Evolutionary conservation across 2,888 invertebrate species (phyloP).

Genomic region (Drosophila aldrichi): DNA sequence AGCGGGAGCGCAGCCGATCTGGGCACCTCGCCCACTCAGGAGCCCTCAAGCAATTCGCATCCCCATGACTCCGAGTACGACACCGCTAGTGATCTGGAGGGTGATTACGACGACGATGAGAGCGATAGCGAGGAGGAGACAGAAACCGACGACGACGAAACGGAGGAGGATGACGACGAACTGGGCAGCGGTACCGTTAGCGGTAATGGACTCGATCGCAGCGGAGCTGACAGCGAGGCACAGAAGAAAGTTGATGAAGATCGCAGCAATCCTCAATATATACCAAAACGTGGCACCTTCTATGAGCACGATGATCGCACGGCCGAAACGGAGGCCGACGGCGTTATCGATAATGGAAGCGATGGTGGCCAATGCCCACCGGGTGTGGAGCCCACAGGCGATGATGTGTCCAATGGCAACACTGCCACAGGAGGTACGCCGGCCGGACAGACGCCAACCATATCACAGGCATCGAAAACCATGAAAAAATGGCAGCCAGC

Average conservation of each 20-base stretch:
- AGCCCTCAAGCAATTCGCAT: slow-evolving; percentile 84
- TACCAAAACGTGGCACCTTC: slow-evolving; percentile 97
- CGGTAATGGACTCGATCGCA: slow-evolving; percentile 87
- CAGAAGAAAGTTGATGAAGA: slow-evolving; percentile 95
- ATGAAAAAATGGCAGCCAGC: slow-evolving; percentile 85
- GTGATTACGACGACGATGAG: slow-evolving; percentile 82
- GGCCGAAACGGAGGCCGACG: slow-evolving; percentile 87
- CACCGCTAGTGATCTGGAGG: slow-evolving; percentile 85
- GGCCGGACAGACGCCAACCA: slow-evolving; percentile 82
- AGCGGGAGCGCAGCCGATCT: slow-evolving; percentile 60
- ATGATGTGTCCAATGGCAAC: slow-evolving; percentile 59
- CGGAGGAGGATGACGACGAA: slow-evolving; percentile 66
- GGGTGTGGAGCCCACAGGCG: slow-evolving; percentile 40
- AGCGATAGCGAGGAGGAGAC: slow-evolving; percentile 70
- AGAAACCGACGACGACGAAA: slow-evolving; percentile 76
- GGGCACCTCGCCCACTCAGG: slow-evolving; percentile 83
- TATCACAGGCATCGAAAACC: slow-evolving; percentile 83
- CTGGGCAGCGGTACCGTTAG: slow-evolving; percentile 87
- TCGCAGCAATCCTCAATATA: slow-evolving; percentile 97
- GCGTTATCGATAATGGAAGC: slow-evolving; percentile 41
- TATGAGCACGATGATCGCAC: slow-evolving; percentile 98
- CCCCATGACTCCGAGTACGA: slow-evolving; percentile 85
- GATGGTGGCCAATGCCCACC: slow-evolving; percentile 38
- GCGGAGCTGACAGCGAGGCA: slow-evolving; percentile 87
- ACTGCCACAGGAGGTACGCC: slow-evolving; percentile 78